phyloP scores from a whole-genome alignment of 2,888 invertebrate species.

The Lymantria dispar region DNA sequence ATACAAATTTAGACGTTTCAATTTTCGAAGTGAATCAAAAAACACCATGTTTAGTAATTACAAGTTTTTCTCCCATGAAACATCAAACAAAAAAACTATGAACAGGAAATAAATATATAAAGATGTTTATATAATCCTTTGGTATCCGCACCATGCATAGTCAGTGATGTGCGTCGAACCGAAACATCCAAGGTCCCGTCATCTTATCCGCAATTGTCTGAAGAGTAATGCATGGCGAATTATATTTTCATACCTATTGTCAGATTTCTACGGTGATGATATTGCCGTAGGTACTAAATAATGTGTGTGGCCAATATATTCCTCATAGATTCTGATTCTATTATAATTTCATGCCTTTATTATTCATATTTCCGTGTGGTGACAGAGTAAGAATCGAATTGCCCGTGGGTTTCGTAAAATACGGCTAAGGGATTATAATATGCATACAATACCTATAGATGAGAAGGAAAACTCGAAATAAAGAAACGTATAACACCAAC shows the following conservation, averaged over 20 bases:
- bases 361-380: too few species aligned
- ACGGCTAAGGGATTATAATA: too few species aligned
- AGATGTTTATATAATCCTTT: conserved; percentile 4
- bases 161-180: conserved; percentile 33
- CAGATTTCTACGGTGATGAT: neutral
- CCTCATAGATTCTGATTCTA: too few species aligned
- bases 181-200: conserved; percentile 32
- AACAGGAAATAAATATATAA: conserved; percentile 20
- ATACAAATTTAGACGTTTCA: too few species aligned
- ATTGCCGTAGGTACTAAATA: neutral
- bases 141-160: conserved; percentile 20
- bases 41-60: conserved; percentile 1
- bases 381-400: too few species aligned
- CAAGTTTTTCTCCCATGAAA: neutral
- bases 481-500: too few species aligned
- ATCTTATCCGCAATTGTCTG: conserved; percentile 28
- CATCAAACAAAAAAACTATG: conserved; percentile 9
- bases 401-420: too few species aligned
- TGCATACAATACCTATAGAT: too few species aligned
- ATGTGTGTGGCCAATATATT: too few species aligned
- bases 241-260: conserved; percentile 9
- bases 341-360: too few species aligned
- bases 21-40: neutral
- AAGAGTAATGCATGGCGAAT: conserved; percentile 11
- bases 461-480: too few species aligned